phyloP scores from a whole-genome alignment of 2,888 invertebrate species.

The Ectemnius continuus region DNA sequence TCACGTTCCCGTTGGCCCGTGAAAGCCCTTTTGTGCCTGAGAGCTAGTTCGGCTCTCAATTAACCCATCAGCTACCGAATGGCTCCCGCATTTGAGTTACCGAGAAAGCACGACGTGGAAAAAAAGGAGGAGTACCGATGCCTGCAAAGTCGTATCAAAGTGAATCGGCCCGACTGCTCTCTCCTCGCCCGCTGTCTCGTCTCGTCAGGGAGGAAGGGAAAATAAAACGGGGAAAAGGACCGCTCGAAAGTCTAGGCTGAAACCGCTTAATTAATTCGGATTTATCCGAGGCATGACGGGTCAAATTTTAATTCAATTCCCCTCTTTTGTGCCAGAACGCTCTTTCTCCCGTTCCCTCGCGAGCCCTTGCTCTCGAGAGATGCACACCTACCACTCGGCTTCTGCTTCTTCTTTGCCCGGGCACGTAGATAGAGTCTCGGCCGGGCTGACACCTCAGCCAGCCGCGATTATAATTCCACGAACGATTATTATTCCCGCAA shows the following conservation, averaged over 20 bases:
- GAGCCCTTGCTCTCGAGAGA: slow-evolving; percentile 16
- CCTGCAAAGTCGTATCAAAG: slow-evolving; percentile 36
- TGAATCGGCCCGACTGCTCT: slow-evolving; percentile 2
- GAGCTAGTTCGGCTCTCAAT: slow-evolving; percentile 72
- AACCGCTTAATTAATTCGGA: slow-evolving; percentile 77
- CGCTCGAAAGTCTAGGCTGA: slow-evolving; percentile 62
- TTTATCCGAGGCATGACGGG: slow-evolving; percentile 76
- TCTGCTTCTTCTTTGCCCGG: not conserved
- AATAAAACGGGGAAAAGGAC: slow-evolving; percentile 34
- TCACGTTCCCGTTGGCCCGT: slow-evolving; percentile 48
- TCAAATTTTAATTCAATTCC: slow-evolving; percentile 70
- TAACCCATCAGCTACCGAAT: slow-evolving; percentile 76
- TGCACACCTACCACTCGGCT: not conserved
- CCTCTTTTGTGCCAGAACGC: slow-evolving; percentile 54
- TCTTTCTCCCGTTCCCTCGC: slow-evolving; percentile 23
- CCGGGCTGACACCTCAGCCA: slow-evolving; percentile 46
- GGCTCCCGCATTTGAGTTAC: slow-evolving; percentile 69
- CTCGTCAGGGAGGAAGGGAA: slow-evolving; percentile 10
- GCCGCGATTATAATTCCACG: slow-evolving; percentile 51
- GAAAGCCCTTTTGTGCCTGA: slow-evolving; percentile 67
- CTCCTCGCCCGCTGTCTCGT: not conserved
- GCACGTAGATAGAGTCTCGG: slow-evolving; percentile 22
- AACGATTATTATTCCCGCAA: slow-evolving; percentile 60
- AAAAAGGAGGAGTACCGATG: slow-evolving; percentile 51
- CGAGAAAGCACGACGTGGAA: slow-evolving; percentile 61